These are phyloP conservation scores for Drosophila rellima DNA, from an alignment of 2,888 invertebrate species.

Conservation along the genomic window DNA sequence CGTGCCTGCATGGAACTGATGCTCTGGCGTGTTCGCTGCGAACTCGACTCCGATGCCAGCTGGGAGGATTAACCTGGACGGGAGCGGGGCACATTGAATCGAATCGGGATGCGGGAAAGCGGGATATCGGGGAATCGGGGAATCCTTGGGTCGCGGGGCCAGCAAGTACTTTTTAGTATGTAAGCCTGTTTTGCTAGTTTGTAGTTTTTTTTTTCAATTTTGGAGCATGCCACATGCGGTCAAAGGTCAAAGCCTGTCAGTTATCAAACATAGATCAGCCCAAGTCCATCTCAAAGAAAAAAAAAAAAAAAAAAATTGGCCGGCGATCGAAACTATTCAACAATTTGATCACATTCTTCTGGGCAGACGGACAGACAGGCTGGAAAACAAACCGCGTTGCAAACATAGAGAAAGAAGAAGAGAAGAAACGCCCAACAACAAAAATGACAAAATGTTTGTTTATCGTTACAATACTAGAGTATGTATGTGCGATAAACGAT, in stretches of 20 bases:
- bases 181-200: conserved; percentile 47
- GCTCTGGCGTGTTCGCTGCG: conserved; percentile 89
- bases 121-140: background rate
- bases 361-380: background rate
- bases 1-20: conserved; percentile 95
- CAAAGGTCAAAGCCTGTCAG: background rate
- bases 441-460: conserved; percentile 15
- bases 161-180: conserved; percentile 52
- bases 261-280: conserved; percentile 43
- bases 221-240: conserved; percentile 4
- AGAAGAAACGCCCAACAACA: conserved; percentile 15
- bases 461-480: conserved; percentile 1
- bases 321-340: conserved; percentile 2
- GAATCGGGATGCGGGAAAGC: background rate
- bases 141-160: conserved; percentile 27
- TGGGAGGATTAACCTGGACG: conserved; percentile 51
- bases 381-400: background rate
- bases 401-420: background rate
- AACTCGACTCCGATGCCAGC: conserved; percentile 47
- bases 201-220: conserved; percentile 12
- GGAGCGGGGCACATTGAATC: background rate
- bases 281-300: conserved; percentile 6
- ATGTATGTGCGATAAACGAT: conserved; percentile 14
- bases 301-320: background rate
- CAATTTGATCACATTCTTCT: background rate